Evolutionary conservation across 2,113 vertebrate species (phyloP).

Genomic region (Brachirus orientalis): DNA sequence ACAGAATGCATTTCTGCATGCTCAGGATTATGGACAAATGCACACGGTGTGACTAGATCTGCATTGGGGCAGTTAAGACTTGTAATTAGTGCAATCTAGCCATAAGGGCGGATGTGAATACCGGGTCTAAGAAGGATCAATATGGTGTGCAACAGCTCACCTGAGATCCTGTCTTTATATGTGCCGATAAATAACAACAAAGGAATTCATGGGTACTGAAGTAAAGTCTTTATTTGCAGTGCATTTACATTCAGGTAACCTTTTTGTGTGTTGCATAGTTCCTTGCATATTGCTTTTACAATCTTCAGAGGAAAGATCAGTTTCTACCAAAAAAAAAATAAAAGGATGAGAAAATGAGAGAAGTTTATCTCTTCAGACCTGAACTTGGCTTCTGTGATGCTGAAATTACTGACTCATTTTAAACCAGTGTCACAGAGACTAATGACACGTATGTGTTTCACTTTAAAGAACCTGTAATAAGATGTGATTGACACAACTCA

Average conservation of each 20-base stretch:
- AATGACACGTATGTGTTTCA: neutral
- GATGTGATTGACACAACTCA: neutral
- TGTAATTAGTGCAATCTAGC: too few species aligned
- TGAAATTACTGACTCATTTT: slow-evolving; percentile 4
- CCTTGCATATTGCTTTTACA: slow-evolving; percentile 56
- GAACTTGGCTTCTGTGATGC: slow-evolving; percentile 12
- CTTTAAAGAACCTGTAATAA: neutral
- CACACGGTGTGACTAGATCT: too few species aligned
- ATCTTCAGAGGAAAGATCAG: slow-evolving; percentile 39
- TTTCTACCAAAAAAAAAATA: slow-evolving; percentile 12
- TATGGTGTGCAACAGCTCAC: too few species aligned
- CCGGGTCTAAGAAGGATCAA: too few species aligned
- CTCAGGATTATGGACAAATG: too few species aligned
- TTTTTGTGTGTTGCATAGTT: slow-evolving; percentile 43
- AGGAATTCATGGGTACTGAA: neutral
- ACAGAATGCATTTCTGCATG: too few species aligned
- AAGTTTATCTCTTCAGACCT: neutral
- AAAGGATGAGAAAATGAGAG: neutral
- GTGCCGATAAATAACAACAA: neutral
- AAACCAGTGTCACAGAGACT: neutral
- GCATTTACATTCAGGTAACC: slow-evolving; percentile 72
- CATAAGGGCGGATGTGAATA: too few species aligned
- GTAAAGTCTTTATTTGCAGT: slow-evolving; percentile 73
- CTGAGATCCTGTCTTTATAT: neutral
- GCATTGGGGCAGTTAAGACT: too few species aligned